Base-by-base conservation (phyloP, 2,113 vertebrate genomes). In the Terrapene triunguis region DNA sequence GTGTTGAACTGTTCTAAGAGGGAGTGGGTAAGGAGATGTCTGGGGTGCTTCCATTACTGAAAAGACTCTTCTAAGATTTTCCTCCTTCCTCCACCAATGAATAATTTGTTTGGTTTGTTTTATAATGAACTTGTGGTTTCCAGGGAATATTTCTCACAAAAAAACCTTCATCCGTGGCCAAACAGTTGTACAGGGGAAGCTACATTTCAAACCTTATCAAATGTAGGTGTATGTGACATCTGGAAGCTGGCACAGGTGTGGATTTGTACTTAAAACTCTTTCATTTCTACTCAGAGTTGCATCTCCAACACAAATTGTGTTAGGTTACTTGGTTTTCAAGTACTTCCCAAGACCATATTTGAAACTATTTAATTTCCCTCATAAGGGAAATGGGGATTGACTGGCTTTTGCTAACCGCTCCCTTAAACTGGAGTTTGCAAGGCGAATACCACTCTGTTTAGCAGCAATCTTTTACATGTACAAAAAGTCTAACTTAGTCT, bases 61-160 rank as follows among this genome's bases (percentile, higher is more conserved):
- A 82, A 87, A 74, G 9, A 12, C 48, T 95, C 42, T 88, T 93
- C 47, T 24, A 87, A 65, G 2, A 5, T 84, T 35, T n/a, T 84
- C 7, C 32, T 88, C 24, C 25, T 78, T 78, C 25, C 44, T 44
- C 53, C 53, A 7, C 13, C 35, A n/a, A 44, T 48, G 38, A 72
- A 87, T 25, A 47, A 94, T 84, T 90, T 93, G 17, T 25, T 84
- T 80, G 13, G 3, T 50, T 94, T 97, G 5, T 74, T 92, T 85
- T 55, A 5, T 42, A 80, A 53, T 85, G 53, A 62, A 16, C 44
- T 87, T 55, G 6, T 80, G 10, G 48, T 82, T 22, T 88, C 93
- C 62, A 87, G 38, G 51, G n/a, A 84, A 13, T 44, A 44, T 88
- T 88, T 95, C 51, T 74, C 42, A 29, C n/a, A 19, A 89, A 21